Evolutionary conservation across 2,888 invertebrate genomes (phyloP).

Genomic region (Drosophila neoperkinsi): DNA sequence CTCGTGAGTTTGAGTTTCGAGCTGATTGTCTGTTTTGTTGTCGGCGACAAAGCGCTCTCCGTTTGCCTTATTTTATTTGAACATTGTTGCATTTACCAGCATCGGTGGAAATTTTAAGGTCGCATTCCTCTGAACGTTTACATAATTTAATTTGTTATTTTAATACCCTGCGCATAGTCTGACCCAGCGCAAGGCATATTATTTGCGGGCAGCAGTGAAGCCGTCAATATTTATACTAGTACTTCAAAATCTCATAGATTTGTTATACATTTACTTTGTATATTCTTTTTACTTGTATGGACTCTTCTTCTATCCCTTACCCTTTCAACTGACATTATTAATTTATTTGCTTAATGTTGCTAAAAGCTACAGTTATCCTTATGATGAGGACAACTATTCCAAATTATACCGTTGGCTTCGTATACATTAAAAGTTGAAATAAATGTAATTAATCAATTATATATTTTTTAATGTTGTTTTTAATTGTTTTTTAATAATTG

Average conservation of each 20-base stretch:
- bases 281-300: neutral
- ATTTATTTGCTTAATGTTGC: neutral
- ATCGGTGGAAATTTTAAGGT: conserved; percentile 27
- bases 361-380: neutral
- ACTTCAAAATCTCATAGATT: neutral
- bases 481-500: neutral
- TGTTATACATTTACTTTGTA: neutral
- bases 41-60: conserved; percentile 19
- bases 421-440: neutral
- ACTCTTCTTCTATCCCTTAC: neutral
- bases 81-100: conserved; percentile 29
- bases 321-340: neutral
- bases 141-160: conserved; percentile 35
- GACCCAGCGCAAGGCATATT: conserved; percentile 1
- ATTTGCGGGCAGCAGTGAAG: neutral
- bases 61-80: conserved; percentile 15
- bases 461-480: neutral
- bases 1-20: conserved; percentile 40
- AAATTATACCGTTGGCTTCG: neutral
- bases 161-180: conserved; percentile 12
- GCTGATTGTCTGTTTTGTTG: conserved; percentile 6
- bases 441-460: neutral
- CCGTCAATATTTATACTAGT: neutral
- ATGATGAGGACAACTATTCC: neutral
- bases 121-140: conserved; percentile 14